Evolutionary conservation across 2,888 invertebrate genomes (phyloP), one percentile per base, ranked within the genome.

Genomic region (Lumbricus terrestris): DNA sequence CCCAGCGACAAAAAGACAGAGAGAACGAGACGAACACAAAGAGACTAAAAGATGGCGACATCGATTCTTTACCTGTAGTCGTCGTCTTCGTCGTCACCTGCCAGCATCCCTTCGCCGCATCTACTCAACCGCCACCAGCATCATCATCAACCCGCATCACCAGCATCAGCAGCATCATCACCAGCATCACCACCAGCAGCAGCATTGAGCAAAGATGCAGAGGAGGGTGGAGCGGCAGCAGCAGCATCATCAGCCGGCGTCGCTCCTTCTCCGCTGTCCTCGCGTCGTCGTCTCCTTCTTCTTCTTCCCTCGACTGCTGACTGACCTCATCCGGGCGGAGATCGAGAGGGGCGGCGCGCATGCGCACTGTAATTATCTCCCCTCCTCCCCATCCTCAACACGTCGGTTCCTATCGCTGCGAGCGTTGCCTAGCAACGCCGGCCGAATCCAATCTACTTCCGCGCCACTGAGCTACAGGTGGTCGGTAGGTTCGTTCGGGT

Each of bases 371-470:
- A 85, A 85, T 85, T 35, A 85, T 85, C 85, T 18, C n/a, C n/a
- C n/a, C n/a, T n/a, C 34, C 35, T 23, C 85, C 34, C n/a, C n/a
- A n/a, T n/a, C n/a, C 34, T 85, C 37, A 37, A 85, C 69, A 69
- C 69, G n/a, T n/a, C 85, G 35, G 37, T n/a, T 85, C 85, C 85
- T 85, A 85, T 85, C 35, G 34, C 85, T 85, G n/a, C 18, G 37
- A 85, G 34, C 85, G 85, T 85, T 85, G 85, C 85, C 85, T 85
- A 85, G 85, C 85, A 85, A 85, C 85, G 85, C 85, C 85, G 85
- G 20, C 85, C 69, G 69, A 69, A 69, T 29, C 29, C 69, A n/a
- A 69, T 69, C 69, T 69, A 8, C 29, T 69, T 69, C 69, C 69
- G 69, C 29, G 69, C 29, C 29, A n/a, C 69, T n/a, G n/a, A 69